Evolutionary conservation across 1,140 invertebrate genomes (phyloP), one percentile per base, ranked within the genome.

Genomic region (Sogatella furcifera): DNA sequence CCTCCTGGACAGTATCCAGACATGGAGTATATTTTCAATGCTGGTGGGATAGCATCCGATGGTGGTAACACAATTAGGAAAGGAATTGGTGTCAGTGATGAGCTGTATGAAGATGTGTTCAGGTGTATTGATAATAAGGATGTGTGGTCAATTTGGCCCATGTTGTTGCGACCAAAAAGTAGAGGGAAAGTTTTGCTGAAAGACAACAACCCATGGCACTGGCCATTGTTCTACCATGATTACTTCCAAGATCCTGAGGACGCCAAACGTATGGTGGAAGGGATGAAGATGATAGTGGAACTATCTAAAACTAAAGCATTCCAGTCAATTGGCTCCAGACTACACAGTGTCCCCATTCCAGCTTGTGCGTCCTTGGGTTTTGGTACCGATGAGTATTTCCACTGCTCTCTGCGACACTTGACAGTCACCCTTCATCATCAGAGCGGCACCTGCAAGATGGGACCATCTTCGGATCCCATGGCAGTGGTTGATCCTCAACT

Each of bases 401-500:
- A 79, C 38, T 92, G 90, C 67, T 81, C 83, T n/a, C 73, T 86
- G 1, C 77, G 76, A 56, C 77, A 83, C 52, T 65, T 85, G 9
- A 80, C 80, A 0, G 69, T 77, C 0, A 81, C 82, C 43, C 76
- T 86, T 63, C 85, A 89, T 66, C 86, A 91, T 68, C 84, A 69
- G 43, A 63, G 65, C 21, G 60, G 69, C 11, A 74, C 73, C 9
- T 73, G 72, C 55, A 69, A 66, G 59, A 92, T 92, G 90, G 89
- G 90, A 0, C 81, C 84, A 0, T 19, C 62, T 0, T 69, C 65
- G 0, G 88, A 92, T 71, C 68, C 74, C 2, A 69, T 74, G 28
- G 83, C 88, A 0, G 89, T 93, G 0, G 89, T 94, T 0, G 82
- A 88, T 71, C 77, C 82, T 0, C 70, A 84, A 55, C 71, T 94